phyloP scores from a whole-genome alignment of 2,797 vertebrate genomes.

The Diplodus puntazzo region DNA sequence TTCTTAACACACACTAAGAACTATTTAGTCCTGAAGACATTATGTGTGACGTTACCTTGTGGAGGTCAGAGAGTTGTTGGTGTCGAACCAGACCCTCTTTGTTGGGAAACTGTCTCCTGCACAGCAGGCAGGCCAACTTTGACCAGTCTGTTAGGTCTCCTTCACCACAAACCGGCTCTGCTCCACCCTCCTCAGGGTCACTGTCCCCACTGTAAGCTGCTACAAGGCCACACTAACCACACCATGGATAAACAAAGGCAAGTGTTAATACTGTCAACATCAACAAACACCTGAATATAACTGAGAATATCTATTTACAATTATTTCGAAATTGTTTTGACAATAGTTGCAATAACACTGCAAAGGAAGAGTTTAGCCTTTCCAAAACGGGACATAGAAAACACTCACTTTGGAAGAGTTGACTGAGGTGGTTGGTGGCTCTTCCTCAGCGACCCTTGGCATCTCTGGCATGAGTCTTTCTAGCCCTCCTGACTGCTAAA shows the following conservation, averaged over 20 bases:
- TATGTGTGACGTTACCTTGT: slow-evolving; percentile 89
- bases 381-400: not conserved
- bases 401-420: slow-evolving; percentile 88
- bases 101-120: slow-evolving; percentile 96
- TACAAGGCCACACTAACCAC: slow-evolving; percentile 90
- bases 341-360: not conserved
- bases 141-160: slow-evolving; percentile 94
- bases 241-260: slow-evolving; percentile 4
- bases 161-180: slow-evolving; percentile 87
- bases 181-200: slow-evolving; percentile 92
- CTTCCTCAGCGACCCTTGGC: slow-evolving; percentile 89
- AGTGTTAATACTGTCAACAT: not conserved
- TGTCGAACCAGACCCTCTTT: slow-evolving; percentile 94
- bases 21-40: not conserved
- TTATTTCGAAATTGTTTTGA: not conserved
- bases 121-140: slow-evolving; percentile 97
- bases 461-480: slow-evolving; percentile 92
- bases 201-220: slow-evolving; percentile 98
- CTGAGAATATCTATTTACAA: not conserved
- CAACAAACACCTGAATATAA: not conserved
- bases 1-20: not conserved
- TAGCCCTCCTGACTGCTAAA: slow-evolving; percentile 87
- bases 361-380: not conserved
- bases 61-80: slow-evolving; percentile 97
- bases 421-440: slow-evolving; percentile 68